Evolutionary conservation across 2,888 invertebrate species (phyloP).

Genomic region (Apamea crenata): DNA sequence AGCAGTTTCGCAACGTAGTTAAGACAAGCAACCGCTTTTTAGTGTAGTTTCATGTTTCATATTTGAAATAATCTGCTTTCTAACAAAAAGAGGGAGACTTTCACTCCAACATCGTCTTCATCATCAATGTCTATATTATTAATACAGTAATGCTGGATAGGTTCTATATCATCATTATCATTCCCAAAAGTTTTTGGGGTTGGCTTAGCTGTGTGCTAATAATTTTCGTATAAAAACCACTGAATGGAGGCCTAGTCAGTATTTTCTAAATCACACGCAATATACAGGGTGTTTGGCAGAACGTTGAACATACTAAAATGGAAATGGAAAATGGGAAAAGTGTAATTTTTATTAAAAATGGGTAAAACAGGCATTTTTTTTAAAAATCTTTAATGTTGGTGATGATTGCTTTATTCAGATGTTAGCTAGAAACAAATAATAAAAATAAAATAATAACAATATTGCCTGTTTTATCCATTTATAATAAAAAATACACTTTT

Average conservation of each 20-base stretch:
- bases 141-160: neutral
- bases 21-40: constrained; percentile 3
- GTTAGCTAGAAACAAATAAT: too few species aligned
- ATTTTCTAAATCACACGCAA: neutral
- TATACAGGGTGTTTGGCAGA: too few species aligned
- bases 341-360: too few species aligned
- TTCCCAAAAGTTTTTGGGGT: neutral
- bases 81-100: neutral
- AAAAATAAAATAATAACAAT: too few species aligned
- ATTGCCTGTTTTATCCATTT: too few species aligned
- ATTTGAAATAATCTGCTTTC: neutral
- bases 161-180: neutral
- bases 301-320: too few species aligned
- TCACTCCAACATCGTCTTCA: neutral
- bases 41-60: neutral
- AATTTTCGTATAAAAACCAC: neutral
- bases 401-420: too few species aligned
- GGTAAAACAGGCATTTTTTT: too few species aligned
- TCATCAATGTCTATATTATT: neutral
- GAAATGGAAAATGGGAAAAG: too few species aligned
- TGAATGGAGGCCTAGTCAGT: neutral
- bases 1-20: neutral
- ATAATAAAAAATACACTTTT: too few species aligned
- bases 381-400: too few species aligned
- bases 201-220: neutral